Percentiles rank a stretch among this genome's conserved stretches.
These are phyloP conservation scores for Dendroctonus valens DNA, from an alignment of 1,140 invertebrate species.

Conservation along the genomic window DNA sequence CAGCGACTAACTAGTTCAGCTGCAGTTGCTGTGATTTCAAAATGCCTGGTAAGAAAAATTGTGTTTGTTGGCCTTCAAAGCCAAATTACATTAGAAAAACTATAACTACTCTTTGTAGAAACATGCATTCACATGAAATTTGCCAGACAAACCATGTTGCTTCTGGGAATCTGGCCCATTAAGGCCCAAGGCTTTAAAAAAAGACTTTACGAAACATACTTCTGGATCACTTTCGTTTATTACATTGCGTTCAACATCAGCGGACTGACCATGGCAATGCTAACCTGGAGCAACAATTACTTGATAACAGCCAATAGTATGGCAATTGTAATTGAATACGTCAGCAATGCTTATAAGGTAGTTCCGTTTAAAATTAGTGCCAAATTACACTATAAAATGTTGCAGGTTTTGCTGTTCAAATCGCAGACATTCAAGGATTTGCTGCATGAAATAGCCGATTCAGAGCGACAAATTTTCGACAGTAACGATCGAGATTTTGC, in stretches of 20 bases:
- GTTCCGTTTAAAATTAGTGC: neutral
- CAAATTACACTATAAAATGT: neutral
- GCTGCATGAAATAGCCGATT: constrained; percentile 7
- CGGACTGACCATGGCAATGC: constrained; percentile 16
- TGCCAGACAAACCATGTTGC: constrained; percentile 11
- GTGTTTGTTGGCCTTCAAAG: too few species aligned
- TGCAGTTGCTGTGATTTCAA: too few species aligned
- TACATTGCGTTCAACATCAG: constrained; percentile 25
- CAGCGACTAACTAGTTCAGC: too few species aligned
- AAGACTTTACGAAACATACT: constrained; percentile 21
- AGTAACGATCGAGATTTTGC: constrained; percentile 15
- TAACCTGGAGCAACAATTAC: constrained; percentile 22
- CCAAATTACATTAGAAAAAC: too few species aligned
- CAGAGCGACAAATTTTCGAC: constrained; percentile 22
- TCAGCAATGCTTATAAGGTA: constrained; percentile 30
- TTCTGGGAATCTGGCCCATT: constrained; percentile 31
- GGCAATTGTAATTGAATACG: constrained; percentile 28
- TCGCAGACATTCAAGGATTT: constrained; percentile 16
- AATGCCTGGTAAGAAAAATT: too few species aligned
- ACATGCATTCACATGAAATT: constrained; percentile 9
- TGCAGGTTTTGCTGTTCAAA: constrained; percentile 20
- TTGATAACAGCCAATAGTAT: constrained; percentile 22
- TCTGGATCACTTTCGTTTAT: constrained; percentile 22
- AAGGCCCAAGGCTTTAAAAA: constrained; percentile 7
- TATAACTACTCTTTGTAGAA: too few species aligned